A percentile compares a stretch with the other conserved stretches of the same genome.
These are phyloP conservation scores for Lepisosteus osseus DNA, from an alignment of 2,113 vertebrate genomes.

Conservation along the genomic window DNA sequence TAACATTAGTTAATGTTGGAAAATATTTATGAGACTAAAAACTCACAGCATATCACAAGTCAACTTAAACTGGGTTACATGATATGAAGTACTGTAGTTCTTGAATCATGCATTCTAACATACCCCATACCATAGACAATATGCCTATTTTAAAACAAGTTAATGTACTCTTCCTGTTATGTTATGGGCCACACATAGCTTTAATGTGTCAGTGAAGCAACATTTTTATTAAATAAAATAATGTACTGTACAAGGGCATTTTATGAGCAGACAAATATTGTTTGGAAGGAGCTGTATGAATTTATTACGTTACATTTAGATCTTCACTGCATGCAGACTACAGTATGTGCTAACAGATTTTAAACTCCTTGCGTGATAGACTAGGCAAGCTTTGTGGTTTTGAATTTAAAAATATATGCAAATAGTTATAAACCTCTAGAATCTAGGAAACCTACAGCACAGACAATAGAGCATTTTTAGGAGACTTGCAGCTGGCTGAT, in stretches of 20 bases:
- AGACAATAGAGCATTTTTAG: slow-evolving; percentile 26
- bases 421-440: not conserved
- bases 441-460: not conserved
- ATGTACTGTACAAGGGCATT: not conserved
- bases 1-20: no score
- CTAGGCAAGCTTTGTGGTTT: not conserved
- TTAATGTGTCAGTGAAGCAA: not conserved
- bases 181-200: no score
- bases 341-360: slow-evolving; percentile 7
- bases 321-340: slow-evolving; percentile 16
- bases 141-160: no score
- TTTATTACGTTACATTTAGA: slow-evolving; percentile 32
- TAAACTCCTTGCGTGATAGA: not conserved
- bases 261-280: not conserved
- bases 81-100: no score
- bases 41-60: no score
- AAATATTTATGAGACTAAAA: no score
- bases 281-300: slow-evolving; percentile 17
- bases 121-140: no score
- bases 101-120: no score
- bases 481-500: slow-evolving; percentile 15
- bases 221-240: not conserved
- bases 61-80: no score
- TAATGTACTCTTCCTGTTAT: no score
- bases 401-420: not conserved